Evolutionary conservation across 2,113 vertebrate genomes (phyloP).

Genomic region (Vulpes vulpes): DNA sequence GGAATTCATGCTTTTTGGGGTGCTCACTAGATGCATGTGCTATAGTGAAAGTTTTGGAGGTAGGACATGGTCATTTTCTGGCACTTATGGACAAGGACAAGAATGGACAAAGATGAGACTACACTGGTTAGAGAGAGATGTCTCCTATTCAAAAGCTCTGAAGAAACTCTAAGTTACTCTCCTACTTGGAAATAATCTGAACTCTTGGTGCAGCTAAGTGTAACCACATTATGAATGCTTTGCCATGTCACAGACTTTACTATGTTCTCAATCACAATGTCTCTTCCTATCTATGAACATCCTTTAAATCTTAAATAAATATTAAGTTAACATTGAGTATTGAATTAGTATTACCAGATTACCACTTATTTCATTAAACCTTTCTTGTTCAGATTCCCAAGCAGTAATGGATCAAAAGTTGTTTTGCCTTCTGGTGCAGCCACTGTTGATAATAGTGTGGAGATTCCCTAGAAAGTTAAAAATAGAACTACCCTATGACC

Average conservation of each 20-base stretch:
- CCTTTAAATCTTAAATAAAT: not conserved
- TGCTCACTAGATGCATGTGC: not conserved
- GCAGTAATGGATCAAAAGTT: not conserved
- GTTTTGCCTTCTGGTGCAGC: not conserved
- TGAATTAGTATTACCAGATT: not conserved
- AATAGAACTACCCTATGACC: not conserved
- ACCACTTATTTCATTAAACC: not conserved
- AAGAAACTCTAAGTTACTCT: not conserved
- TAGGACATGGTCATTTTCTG: not conserved
- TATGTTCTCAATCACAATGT: not conserved
- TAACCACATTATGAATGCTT: not conserved
- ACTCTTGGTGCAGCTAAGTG: not conserved
- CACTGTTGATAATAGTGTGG: not conserved
- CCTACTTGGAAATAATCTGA: not conserved
- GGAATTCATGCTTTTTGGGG: not conserved
- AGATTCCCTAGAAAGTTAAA: not conserved
- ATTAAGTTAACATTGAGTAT: not conserved
- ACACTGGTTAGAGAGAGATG: not conserved
- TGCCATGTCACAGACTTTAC: not conserved
- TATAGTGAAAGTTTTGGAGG: not conserved
- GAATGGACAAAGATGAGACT: not conserved
- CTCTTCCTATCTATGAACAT: not conserved
- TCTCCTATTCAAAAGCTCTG: not conserved
- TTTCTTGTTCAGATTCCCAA: not conserved
- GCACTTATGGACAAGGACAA: not conserved